Evolutionary conservation across 2,113 vertebrate species (phyloP), one percentile per base, ranked within the genome.

Genomic region (Rissa tridactyla): DNA sequence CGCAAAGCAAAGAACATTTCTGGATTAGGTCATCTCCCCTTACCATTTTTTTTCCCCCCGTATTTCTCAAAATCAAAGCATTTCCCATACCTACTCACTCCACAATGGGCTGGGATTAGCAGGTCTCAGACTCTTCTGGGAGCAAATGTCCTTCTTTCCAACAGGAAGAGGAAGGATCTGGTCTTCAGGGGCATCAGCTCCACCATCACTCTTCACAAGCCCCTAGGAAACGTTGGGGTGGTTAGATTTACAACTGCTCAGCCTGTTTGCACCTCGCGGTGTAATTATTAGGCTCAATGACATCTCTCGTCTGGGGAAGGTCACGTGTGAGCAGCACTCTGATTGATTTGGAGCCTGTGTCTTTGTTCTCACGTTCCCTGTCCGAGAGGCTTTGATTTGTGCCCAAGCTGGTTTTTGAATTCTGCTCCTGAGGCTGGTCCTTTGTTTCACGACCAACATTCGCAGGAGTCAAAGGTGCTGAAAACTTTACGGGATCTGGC

Each of bases 361-460:
- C 94, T 97, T 92, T 95, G 83, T 87, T 82, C 90, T 88, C 64
- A 36, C 14, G 8, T 52, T 77, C 70, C 76, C 71, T 42, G 89
- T 69, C 75, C 19, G 1, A 23, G 30, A 11, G 38, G 29, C 90
- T 92, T 72, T 76, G 88, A 92, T 93, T 90, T 91, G 94, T 82
- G 69, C 19, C 90, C 8, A 6, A 34, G 82, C 72, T 69, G 96
- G 7, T 30, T 71, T 93, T 42, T 34, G 72, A 11, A 44, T 66
- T n/a, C 76, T 3, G 9, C 61, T 76, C 2, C 0, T 14, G 38
- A 69, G 52, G 32, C n/a, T 0, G 10, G 30, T 4, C 77, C 76
- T 95, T 97, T 95, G 92, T 96, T 82, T 47, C 69, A 2, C 4
- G 0, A 34, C 65, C 64, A 13, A 15, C 3, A 1, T 34, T 83